phyloP scores from a whole-genome alignment of 2,113 vertebrate genomes.

The Tachycineta bicolor region DNA sequence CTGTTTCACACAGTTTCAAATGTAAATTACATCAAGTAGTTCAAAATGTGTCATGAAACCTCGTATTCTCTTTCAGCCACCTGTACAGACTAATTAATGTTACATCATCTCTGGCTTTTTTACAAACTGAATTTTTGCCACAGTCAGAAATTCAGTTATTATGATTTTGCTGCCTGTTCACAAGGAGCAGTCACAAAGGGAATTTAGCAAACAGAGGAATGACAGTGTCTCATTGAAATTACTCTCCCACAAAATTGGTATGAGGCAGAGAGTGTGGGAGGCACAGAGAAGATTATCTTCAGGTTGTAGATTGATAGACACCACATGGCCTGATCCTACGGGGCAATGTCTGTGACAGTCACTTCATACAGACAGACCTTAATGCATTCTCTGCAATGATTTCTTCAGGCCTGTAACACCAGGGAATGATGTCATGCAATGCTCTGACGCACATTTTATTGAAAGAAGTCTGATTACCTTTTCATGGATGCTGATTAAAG shows the following conservation, averaged over 20 bases:
- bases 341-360: neutral
- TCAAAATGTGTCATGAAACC: neutral
- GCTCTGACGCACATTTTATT: neutral
- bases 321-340: neutral
- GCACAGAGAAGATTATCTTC: neutral
- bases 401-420: neutral
- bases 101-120: neutral
- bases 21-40: neutral
- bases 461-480: neutral
- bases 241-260: conserved; percentile 15
- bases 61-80: neutral
- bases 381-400: neutral
- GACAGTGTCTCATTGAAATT: neutral
- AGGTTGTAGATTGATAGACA: conserved; percentile 3
- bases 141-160: neutral
- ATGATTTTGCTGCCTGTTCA: neutral
- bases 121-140: neutral
- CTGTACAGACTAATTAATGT: neutral
- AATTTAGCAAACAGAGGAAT: neutral
- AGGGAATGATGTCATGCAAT: neutral
- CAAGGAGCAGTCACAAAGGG: neutral
- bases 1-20: neutral
- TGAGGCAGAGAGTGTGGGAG: conserved; percentile 21
- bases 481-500: neutral
- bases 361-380: neutral